Percentiles rank a stretch among this genome's conserved stretches.
phyloP scores from a whole-genome alignment of 2,888 invertebrate species.

The Eutolmus rufibarbis region DNA sequence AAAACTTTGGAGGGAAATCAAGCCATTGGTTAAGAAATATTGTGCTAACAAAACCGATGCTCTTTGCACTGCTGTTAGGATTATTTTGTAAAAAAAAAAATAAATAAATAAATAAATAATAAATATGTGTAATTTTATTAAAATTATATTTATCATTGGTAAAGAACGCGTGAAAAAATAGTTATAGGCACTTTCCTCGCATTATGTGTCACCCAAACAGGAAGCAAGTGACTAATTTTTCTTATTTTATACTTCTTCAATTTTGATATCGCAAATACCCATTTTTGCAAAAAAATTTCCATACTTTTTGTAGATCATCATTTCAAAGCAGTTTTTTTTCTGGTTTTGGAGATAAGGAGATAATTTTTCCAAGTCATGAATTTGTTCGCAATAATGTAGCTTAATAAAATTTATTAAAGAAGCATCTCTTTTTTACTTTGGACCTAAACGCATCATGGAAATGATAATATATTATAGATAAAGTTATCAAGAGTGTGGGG shows the following conservation, averaged over 20 bases:
- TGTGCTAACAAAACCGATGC: background rate
- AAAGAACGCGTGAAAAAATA: no score
- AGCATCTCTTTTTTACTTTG: background rate
- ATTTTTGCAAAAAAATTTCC: no score
- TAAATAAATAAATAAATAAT: background rate
- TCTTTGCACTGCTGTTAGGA: background rate
- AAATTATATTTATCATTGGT: background rate
- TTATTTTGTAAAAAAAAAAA: background rate
- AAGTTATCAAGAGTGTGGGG: no score
- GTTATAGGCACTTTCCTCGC: background rate
- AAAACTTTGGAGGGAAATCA: background rate
- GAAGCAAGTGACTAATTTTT: no score
- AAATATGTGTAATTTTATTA: background rate
- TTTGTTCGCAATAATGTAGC: background rate
- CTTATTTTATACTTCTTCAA: no score
- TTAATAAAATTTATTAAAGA: background rate
- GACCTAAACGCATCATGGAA: no score
- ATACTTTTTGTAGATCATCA: background rate
- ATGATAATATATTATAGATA: no score
- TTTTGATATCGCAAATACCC: no score
- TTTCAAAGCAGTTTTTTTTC: background rate
- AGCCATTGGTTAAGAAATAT: slow-evolving; percentile 5
- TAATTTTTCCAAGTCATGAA: background rate
- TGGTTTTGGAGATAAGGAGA: background rate
- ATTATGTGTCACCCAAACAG: background rate